phyloP scores from a whole-genome alignment of 2,113 vertebrate species.

The Myrmecobius fasciatus region DNA sequence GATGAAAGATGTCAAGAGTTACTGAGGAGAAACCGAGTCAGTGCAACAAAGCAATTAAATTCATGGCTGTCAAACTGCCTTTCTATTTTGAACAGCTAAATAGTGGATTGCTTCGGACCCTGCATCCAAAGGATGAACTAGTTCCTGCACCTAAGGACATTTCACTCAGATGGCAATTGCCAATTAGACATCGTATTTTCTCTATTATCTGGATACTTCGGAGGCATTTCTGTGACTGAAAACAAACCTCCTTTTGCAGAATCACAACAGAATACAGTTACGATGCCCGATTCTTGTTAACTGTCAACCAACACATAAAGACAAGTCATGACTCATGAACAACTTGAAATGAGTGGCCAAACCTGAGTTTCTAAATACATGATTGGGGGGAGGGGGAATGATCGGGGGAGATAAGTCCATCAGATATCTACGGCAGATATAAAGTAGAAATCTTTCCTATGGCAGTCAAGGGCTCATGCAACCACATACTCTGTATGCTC shows the following conservation, averaged over 20 bases:
- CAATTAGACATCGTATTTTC: background rate
- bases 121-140: background rate
- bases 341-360: conserved; percentile 63
- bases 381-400: background rate
- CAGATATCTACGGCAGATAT: background rate
- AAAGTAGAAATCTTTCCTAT: background rate
- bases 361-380: background rate
- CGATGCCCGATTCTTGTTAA: background rate
- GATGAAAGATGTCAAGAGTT: background rate
- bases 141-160: background rate
- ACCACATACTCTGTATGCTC: too few species aligned
- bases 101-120: background rate
- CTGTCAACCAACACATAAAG: background rate
- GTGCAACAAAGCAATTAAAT: background rate
- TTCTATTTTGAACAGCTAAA: background rate
- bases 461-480: background rate
- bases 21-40: background rate
- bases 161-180: background rate
- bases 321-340: conserved; percentile 69
- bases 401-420: background rate
- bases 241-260: background rate
- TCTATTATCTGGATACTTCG: background rate
- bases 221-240: background rate
- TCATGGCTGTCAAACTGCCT: too few species aligned
- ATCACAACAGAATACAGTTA: background rate